Evolutionary conservation across 2,888 invertebrate genomes (phyloP), one percentile per base, ranked within the genome.

Genomic region (Aquatica leii): DNA sequence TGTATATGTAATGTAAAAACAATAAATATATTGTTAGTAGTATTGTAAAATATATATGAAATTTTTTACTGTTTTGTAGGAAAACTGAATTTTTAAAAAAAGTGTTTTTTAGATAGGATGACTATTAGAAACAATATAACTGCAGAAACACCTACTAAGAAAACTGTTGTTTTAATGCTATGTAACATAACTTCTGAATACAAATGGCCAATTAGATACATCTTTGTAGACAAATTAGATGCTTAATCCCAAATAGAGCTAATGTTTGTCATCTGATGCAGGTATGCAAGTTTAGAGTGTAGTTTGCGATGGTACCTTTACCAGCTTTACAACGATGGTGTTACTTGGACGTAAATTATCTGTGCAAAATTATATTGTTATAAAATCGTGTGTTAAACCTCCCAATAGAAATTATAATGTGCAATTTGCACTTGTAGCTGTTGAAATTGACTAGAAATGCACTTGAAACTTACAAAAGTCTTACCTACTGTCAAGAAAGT

Each of bases 91-190:
- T 52, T 52, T 9, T 37, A 1, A 12, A 9, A n/a, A 18, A 52
- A 34, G 52, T 52, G 15, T 52, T 52, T 37, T 2, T 37, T 37
- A 37, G 12, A 64, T 55, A 49, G 24, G 1, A 64, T 64, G 56
- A 56, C 56, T 24, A 64, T 64, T 24, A 12, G 51, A n/a, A 64
- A 64, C 11, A 59, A 64, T 31, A 50, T 60, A 62, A 24, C 17
- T n/a, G 14, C 53, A 56, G 65, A 65, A 64, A 48, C 52, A 34
- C 58, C 48, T 15, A 46, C 61, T 24, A 57, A 57, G 11, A 58
- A 65, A 65, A 62, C 58, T 15, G 31, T 62, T 20, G 58, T 62
- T 58, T 59, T 65, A 58, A 62, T 65, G 65, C 40, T 62, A 15
- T 41, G 40, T 49, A 51, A 53, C 12, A 41, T 62, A 43, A 56